A percentile compares a stretch with the other conserved stretches of the same genome.
Conservation (phyloP, 2,797 vertebrate genomes). For the Eutrigla gurnardus region DNA sequence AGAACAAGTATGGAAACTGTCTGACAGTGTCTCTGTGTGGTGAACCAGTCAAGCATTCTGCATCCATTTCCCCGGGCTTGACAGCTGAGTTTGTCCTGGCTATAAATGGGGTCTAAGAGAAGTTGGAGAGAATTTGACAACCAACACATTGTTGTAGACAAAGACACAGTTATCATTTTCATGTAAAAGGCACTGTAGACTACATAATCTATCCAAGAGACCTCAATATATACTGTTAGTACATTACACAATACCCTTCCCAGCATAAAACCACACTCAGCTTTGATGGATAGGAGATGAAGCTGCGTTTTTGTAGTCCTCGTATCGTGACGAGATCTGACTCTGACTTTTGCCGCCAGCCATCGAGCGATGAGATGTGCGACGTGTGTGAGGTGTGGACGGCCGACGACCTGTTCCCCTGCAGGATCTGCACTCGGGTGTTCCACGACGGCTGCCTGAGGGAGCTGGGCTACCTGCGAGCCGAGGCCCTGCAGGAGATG, state of each 20-base stretch:
- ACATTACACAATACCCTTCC: background rate
- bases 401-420: slow-evolving; percentile 93
- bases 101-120: slow-evolving; percentile 26
- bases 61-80: slow-evolving; percentile 39
- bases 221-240: background rate
- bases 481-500: slow-evolving; percentile 88
- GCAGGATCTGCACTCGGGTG: slow-evolving; percentile 91
- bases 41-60: slow-evolving; percentile 30
- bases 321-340: background rate
- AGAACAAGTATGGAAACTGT: background rate
- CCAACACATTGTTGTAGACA: slow-evolving; percentile 7
- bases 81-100: slow-evolving; percentile 26
- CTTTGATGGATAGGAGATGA: background rate
- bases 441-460: slow-evolving; percentile 96
- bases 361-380: slow-evolving; percentile 92
- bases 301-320: background rate
- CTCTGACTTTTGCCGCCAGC: slow-evolving; percentile 73
- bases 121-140: background rate
- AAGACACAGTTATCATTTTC: background rate
- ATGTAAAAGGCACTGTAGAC: background rate
- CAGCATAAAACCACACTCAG: slow-evolving; percentile 6
- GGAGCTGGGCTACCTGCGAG: slow-evolving; percentile 91
- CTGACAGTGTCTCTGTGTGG: slow-evolving; percentile 27
- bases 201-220: background rate
- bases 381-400: slow-evolving; percentile 99